Percentiles rank a stretch among this genome's conserved stretches.
Conservation (phyloP, 2,113 vertebrate species). For the Tamias sibiricus region DNA sequence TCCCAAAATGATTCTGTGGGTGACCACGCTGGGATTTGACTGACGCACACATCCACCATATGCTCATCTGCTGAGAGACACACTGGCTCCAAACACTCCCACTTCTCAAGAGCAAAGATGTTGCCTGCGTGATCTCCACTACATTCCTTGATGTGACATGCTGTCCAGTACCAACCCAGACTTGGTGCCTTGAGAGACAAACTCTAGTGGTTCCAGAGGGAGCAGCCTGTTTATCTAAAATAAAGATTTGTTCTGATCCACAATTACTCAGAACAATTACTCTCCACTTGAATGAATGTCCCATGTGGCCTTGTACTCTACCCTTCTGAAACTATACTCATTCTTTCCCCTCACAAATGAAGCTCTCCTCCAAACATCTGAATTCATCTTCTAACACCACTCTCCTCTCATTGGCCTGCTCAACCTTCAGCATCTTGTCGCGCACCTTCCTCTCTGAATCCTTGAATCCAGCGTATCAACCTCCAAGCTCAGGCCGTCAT, state of each 20-base stretch:
- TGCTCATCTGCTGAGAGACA: background rate
- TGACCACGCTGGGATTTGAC: background rate
- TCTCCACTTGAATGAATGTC: background rate
- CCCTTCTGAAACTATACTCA: background rate
- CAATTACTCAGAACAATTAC: background rate
- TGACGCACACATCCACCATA: accelerated
- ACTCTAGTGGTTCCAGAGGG: background rate
- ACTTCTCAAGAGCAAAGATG: background rate
- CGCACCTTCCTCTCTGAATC: background rate
- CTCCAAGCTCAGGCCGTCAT: background rate
- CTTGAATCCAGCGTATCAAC: background rate
- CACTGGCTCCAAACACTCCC: background rate
- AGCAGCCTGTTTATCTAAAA: background rate
- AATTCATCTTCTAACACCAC: background rate
- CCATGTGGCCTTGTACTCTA: background rate
- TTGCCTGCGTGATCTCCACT: background rate
- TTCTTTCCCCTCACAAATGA: background rate
- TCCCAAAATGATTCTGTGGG: accelerated
- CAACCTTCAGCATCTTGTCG: background rate
- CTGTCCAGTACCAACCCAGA: background rate
- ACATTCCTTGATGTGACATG: background rate
- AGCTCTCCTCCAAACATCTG: background rate
- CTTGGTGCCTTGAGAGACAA: background rate
- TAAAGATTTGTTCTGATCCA: background rate
- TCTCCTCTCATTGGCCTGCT: background rate